Percentiles rank a stretch among this genome's conserved stretches.
Conservation (phyloP, 2,797 vertebrate species). For the Enteromius radiatus region DNA sequence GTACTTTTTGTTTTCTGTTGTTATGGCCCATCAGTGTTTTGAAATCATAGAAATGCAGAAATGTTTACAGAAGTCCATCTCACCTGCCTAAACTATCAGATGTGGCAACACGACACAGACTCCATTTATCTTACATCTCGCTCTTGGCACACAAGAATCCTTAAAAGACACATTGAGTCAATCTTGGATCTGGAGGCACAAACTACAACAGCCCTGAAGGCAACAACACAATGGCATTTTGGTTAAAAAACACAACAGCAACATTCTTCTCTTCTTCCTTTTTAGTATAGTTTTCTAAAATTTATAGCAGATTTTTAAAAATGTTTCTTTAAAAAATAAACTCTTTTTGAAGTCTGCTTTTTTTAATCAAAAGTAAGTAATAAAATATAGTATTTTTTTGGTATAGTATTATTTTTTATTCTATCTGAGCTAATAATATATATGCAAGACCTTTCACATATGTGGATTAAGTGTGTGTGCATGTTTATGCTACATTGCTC, state of each 20-base stretch:
- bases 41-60: neutral
- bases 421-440: neutral
- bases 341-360: neutral
- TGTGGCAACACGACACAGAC: neutral
- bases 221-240: neutral
- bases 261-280: neutral
- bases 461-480: neutral
- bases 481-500: too few species aligned
- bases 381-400: too few species aligned
- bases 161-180: neutral
- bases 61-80: neutral
- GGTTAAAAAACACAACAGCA: neutral
- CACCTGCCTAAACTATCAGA: neutral
- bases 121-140: neutral
- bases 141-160: neutral
- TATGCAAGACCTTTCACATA: neutral
- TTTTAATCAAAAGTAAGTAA: neutral
- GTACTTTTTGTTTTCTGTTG: neutral
- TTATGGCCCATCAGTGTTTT: constrained; percentile 10
- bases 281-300: neutral
- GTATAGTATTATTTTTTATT: too few species aligned
- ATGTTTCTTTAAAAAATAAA: neutral
- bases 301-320: neutral
- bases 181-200: neutral
- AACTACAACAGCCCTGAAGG: neutral